Base-by-base conservation (phyloP, 1,140 invertebrate species). In the Medauroidea extradentata region DNA sequence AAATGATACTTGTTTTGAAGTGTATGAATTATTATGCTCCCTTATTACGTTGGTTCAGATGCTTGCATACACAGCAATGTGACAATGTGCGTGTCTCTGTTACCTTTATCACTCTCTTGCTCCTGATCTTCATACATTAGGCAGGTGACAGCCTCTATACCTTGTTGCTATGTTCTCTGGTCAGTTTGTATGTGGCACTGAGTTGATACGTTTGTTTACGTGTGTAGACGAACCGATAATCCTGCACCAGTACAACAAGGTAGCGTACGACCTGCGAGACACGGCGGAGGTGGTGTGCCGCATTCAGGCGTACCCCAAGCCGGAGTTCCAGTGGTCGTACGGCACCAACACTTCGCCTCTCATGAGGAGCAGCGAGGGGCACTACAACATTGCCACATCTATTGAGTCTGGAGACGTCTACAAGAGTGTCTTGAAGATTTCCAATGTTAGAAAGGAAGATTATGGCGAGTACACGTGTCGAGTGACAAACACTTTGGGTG, bases 401-500 rank as follows among this genome's bases (percentile, higher is more conserved):
- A 83, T 82, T 4, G 84, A 91, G 51, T 85, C 88, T 58, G 81
- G 81, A 51, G 93, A 96, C 65, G 84, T 93, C 0, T 95, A 93
- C 71, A 86, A 85, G 0, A 93, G 89, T 0, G 80, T 90, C 0
- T 68, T 95, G 3, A 85, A 82, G 61, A 89, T 96, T 50, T 83
- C 84, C 16, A 84, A 88, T 42, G 82, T 95, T 3, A 83, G 84
- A 19, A 81, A 87, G 16, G 80, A 84, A 9, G 92, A 95, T 70
- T 96, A 95, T 68, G 93, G 93, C 0, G 90, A 93, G 42, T 96
- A 96, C 70, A 91, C 84, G 39, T 96, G 93, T 66, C 83, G 88
- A 59, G 89, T 90, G 0, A 83, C 83, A 7, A 80, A 80, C 63
- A 67, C 58, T 39, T 66, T 74, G 19, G 76, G 74, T 53, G 11